Conservation (phyloP, 2,888 invertebrate species). For the Hartigia nigra region DNA sequence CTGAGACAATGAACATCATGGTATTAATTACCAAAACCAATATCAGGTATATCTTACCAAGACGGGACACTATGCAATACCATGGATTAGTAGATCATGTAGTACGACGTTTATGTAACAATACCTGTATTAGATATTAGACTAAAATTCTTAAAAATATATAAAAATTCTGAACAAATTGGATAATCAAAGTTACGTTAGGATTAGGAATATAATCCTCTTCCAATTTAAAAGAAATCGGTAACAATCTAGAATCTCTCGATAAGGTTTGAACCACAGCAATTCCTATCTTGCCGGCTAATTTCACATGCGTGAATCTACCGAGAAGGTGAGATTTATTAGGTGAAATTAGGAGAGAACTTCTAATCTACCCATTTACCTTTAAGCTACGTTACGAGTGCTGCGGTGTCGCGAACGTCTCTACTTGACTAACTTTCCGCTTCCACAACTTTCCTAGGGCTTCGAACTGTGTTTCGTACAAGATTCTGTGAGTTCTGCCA, state of each 20-base stretch:
- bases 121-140: not conserved
- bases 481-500: conserved; percentile 15
- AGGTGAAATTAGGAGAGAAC: conserved; percentile 41
- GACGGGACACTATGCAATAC: not conserved
- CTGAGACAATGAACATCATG: conserved; percentile 47
- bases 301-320: conserved; percentile 4
- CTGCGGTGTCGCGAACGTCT: conserved; percentile 5
- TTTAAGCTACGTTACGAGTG: conserved; percentile 31
- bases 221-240: not conserved
- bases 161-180: not conserved
- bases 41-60: conserved; percentile 37
- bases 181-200: not conserved
- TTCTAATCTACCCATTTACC: conserved; percentile 46
- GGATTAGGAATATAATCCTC: not conserved
- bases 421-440: not conserved
- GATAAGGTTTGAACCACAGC: conserved; percentile 36
- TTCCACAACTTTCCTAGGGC: conserved; percentile 4
- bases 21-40: conserved; percentile 58
- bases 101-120: not conserved
- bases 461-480: conserved; percentile 17
- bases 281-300: conserved; percentile 29
- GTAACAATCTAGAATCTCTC: not conserved
- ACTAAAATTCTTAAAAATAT: not conserved
- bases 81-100: not conserved
- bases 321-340: conserved; percentile 38